Conservation (phyloP, 2,113 vertebrate genomes). For the Melanerpes formicivorus region DNA sequence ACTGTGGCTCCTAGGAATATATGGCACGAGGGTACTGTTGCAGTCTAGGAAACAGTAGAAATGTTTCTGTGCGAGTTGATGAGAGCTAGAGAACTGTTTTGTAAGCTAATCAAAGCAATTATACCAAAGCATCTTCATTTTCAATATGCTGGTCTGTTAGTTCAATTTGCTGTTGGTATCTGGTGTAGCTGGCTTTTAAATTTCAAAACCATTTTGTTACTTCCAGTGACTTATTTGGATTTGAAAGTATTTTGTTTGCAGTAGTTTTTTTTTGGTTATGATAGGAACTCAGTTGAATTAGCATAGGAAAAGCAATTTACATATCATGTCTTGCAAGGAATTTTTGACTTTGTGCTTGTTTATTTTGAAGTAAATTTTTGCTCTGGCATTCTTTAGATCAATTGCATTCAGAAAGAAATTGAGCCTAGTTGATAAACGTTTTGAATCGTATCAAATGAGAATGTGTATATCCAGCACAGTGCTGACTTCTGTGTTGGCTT, state of each 20-base stretch:
- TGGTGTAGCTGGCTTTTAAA: neutral
- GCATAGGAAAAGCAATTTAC: neutral
- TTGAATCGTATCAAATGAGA: neutral
- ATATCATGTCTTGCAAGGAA: neutral
- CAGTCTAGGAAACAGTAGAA: neutral
- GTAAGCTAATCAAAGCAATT: neutral
- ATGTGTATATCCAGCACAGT: neutral
- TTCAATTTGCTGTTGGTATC: neutral
- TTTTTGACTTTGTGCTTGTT: neutral
- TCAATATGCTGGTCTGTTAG: neutral
- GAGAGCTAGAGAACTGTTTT: neutral
- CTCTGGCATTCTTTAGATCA: neutral
- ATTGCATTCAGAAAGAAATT: neutral
- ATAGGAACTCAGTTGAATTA: neutral
- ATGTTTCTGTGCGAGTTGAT: neutral
- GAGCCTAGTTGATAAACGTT: neutral
- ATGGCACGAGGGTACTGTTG: accelerated
- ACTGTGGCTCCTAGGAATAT: neutral
- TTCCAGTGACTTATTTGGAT: neutral
- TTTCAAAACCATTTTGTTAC: neutral
- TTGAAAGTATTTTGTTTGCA: neutral
- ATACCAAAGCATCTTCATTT: neutral
- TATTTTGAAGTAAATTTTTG: neutral
- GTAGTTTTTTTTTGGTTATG: neutral
- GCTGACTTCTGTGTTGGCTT: neutral